A percentile compares a stretch with the other conserved stretches of the same genome.
Evolutionary conservation across 2,888 invertebrate species (phyloP).

Genomic region (Dolichopus griseipennis): DNA sequence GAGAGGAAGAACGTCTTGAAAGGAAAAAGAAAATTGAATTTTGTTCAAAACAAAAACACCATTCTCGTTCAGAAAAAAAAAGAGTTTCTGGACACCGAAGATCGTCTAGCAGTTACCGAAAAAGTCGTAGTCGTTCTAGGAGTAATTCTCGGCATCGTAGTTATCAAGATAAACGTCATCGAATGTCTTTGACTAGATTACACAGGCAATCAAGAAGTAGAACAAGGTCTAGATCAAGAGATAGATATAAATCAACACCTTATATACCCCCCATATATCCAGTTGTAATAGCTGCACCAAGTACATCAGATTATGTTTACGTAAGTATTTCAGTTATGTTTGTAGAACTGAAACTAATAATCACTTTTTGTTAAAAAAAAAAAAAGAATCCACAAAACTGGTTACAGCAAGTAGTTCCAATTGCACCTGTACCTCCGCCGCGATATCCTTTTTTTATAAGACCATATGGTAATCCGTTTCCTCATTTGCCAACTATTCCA

Average conservation of each 20-base stretch:
- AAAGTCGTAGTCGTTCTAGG: not conserved
- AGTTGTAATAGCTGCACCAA: not conserved
- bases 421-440: not conserved
- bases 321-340: not conserved
- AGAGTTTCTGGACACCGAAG: not conserved
- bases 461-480: not conserved
- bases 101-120: not conserved
- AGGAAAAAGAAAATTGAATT: not conserved
- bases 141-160: not conserved
- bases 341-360: not conserved
- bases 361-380: not conserved
- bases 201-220: not conserved
- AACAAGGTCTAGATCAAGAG: not conserved
- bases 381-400: not conserved
- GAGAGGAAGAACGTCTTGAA: conserved; percentile 15
- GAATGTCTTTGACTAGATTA: not conserved
- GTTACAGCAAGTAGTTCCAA: not conserved
- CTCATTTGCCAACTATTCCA: not conserved
- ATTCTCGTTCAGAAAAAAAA: too few relatives aligned
- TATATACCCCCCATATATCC: not conserved
- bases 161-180: not conserved
- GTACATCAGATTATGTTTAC: not conserved
- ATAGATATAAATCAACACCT: not conserved
- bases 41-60: not conserved
- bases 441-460: not conserved